phyloP scores from a whole-genome alignment of 2,888 invertebrate species.

The Drosophila merina region DNA sequence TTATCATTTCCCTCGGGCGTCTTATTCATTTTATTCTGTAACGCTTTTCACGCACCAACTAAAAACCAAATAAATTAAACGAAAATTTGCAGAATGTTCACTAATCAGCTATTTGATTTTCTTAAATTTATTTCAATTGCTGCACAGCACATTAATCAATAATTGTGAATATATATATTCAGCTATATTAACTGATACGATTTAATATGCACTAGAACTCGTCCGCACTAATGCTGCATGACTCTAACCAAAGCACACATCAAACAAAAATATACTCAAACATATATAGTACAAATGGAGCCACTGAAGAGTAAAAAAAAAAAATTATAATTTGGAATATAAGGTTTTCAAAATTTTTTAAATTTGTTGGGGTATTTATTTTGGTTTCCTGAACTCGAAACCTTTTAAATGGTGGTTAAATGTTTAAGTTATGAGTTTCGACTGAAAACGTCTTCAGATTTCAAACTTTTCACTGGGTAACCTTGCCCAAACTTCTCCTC shows the following conservation, averaged over 20 bases:
- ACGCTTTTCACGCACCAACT: conserved; percentile 60
- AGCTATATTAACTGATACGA: conserved; percentile 29
- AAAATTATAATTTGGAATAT: not conserved
- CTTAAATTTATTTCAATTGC: conserved; percentile 40
- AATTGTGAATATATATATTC: conserved; percentile 57
- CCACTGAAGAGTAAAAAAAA: conserved; percentile 3
- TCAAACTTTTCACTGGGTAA: too few species aligned
- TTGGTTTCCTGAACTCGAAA: too few species aligned
- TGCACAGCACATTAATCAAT: conserved; percentile 61
- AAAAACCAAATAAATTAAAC: conserved; percentile 11
- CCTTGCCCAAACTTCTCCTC: not conserved
- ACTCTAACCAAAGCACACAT: conserved; percentile 53
- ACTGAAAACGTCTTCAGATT: too few species aligned
- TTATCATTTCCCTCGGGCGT: conserved; percentile 42
- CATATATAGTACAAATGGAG: conserved; percentile 1
- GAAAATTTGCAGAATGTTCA: conserved; percentile 53
- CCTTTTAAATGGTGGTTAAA: too few species aligned
- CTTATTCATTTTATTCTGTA: conserved; percentile 43
- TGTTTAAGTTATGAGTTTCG: too few species aligned
- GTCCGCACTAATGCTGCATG: conserved; percentile 70
- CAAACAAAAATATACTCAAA: conserved; percentile 40
- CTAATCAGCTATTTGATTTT: conserved; percentile 61
- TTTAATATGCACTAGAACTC: conserved; percentile 50
- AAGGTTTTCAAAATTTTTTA: not conserved
- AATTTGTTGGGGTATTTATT: too few species aligned